These are phyloP conservation scores for Dryocosmus kuriphilus DNA, from an alignment of 2,888 invertebrate genomes.

Conservation along the genomic window DNA sequence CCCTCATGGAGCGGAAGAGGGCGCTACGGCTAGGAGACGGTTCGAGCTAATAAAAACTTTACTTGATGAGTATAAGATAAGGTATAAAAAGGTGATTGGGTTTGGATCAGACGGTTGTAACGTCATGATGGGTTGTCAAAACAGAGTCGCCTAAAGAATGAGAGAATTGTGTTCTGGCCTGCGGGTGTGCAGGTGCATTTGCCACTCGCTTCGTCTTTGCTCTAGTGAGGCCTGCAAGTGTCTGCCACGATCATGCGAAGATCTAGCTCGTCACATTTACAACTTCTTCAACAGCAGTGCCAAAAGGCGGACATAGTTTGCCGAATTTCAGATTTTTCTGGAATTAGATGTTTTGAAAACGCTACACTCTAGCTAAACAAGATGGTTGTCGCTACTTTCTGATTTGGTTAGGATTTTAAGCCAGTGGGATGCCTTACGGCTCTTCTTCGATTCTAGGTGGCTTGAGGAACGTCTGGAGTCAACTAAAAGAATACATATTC, in stretches of 20 bases:
- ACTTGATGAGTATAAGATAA: constrained; percentile 50
- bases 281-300: constrained; percentile 58
- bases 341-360: constrained; percentile 58
- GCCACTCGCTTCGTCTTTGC: constrained; percentile 68
- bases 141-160: constrained; percentile 64
- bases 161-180: constrained; percentile 55
- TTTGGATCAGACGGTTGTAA: constrained; percentile 62
- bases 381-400: constrained; percentile 64
- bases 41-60: constrained; percentile 46
- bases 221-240: constrained; percentile 65
- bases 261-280: constrained; percentile 64
- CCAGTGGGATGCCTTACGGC: constrained; percentile 63
- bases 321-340: constrained; percentile 58
- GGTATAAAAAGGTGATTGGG: constrained; percentile 63
- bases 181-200: constrained; percentile 64
- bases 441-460: constrained; percentile 59
- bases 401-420: constrained; percentile 63
- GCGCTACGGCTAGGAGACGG: constrained; percentile 50
- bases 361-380: constrained; percentile 62
- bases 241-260: constrained; percentile 63
- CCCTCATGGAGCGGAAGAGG: constrained; percentile 40
- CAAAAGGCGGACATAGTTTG: constrained; percentile 55
- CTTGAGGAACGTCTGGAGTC: constrained; percentile 42
- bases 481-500: constrained; percentile 50
- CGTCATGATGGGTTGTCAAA: constrained; percentile 62